Percentiles rank a stretch among this genome's conserved stretches.
These are phyloP conservation scores for Ornithorhynchus anatinus DNA, from an alignment of 2,113 vertebrate species.

Conservation along the genomic window DNA sequence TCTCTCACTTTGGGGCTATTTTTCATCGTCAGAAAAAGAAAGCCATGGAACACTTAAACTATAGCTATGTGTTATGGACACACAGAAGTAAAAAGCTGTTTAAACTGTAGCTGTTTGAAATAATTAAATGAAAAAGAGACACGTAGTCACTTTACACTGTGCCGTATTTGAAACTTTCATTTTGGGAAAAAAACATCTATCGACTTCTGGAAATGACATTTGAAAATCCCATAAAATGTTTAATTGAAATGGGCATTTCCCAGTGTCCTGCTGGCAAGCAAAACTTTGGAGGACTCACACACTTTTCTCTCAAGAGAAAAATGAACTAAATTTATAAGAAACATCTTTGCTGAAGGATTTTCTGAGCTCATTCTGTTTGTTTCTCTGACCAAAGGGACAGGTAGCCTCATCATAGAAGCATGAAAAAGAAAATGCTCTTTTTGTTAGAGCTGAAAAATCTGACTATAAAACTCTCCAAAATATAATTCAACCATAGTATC, in stretches of 20 bases:
- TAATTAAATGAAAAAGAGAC: conserved; percentile 17
- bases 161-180: conserved; percentile 11
- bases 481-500: neutral
- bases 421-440: neutral
- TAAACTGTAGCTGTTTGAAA: neutral
- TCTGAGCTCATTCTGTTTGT: neutral
- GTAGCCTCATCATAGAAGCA: neutral
- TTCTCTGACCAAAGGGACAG: neutral
- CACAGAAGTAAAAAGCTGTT: conserved; percentile 17
- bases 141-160: neutral
- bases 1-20: neutral
- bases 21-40: conserved; percentile 26
- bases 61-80: neutral
- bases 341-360: neutral
- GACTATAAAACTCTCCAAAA: neutral
- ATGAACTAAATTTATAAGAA: neutral
- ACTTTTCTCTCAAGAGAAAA: neutral
- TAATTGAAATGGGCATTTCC: neutral
- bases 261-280: neutral
- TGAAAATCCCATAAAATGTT: neutral
- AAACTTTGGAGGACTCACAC: neutral
- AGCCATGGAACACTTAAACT: neutral
- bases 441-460: neutral
- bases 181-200: conserved; percentile 6
- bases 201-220: neutral